phyloP scores from a whole-genome alignment of 2,113 vertebrate species.

The Sylvietta virens region DNA sequence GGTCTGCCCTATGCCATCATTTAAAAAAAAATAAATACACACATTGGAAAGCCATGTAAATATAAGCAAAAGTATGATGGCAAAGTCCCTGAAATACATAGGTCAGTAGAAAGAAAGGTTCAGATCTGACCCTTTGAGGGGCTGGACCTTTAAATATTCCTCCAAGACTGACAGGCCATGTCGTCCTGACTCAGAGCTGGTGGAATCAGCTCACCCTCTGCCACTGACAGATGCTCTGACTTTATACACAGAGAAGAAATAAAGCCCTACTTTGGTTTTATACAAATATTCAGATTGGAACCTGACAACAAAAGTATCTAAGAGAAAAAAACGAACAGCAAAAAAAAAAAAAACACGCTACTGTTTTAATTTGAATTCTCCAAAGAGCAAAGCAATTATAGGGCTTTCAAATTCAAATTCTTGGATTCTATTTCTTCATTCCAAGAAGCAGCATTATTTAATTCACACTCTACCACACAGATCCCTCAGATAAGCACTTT shows the following conservation, averaged over 20 bases:
- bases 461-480: neutral
- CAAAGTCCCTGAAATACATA: neutral
- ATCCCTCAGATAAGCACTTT: neutral
- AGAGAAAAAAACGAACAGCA: neutral
- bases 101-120: neutral
- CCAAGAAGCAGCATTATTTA: neutral
- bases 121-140: neutral
- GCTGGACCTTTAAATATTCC: neutral
- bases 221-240: neutral
- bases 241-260: neutral
- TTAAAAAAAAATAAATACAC: neutral
- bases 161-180: fast-evolving
- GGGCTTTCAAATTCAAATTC: neutral
- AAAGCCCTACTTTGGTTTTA: neutral
- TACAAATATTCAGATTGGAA: neutral
- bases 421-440: neutral
- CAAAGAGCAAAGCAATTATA: neutral
- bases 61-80: neutral
- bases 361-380: neutral
- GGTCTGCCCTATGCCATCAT: neutral
- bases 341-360: fast-evolving
- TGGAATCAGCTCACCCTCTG: neutral
- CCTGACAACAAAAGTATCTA: neutral
- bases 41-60: neutral
- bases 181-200: neutral